phyloP scores from a whole-genome alignment of 2,797 vertebrate species.

The Lepus townsendii region DNA sequence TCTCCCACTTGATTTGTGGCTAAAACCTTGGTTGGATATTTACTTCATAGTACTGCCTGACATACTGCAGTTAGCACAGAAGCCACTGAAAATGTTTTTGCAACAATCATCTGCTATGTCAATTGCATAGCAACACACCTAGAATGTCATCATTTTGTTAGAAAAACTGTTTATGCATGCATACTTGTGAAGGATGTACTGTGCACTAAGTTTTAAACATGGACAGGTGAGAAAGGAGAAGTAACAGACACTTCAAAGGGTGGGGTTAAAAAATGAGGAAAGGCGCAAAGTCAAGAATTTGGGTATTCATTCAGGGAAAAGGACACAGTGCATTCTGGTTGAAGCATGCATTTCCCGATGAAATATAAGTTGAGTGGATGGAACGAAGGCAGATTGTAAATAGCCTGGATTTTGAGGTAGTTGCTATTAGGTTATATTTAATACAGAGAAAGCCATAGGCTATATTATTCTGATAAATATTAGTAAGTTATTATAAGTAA shows the following conservation, averaged over 20 bases:
- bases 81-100: background rate
- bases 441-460: background rate
- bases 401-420: background rate
- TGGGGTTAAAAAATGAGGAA: background rate
- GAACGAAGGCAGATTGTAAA: background rate
- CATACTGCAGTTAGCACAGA: background rate
- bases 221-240: background rate
- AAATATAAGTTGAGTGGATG: background rate
- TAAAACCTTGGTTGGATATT: background rate
- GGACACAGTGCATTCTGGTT: background rate
- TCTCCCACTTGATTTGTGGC: background rate
- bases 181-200: background rate
- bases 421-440: background rate
- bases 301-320: background rate
- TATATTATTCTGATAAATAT: background rate
- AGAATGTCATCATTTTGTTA: background rate
- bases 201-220: background rate
- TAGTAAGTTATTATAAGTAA: background rate
- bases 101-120: background rate
- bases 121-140: background rate
- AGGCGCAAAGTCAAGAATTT: background rate
- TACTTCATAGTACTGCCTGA: background rate
- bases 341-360: background rate
- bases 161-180: background rate
- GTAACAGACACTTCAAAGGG: background rate